Evolutionary conservation across 1,140 invertebrate species (phyloP).

Genomic region (Epicauta chinensis): DNA sequence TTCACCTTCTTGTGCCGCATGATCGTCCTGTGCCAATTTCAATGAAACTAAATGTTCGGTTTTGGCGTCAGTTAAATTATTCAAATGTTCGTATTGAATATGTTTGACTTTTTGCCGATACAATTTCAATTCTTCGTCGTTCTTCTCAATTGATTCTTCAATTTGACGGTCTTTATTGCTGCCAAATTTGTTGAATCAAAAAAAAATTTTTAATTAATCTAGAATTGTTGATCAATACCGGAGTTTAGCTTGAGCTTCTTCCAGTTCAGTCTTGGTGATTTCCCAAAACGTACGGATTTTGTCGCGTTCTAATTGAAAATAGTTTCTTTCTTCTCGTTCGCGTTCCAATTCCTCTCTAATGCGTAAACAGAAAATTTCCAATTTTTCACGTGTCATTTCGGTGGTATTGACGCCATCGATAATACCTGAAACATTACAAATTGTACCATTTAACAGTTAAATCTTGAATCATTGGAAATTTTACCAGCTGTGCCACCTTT

Average conservation of each 20-base stretch:
- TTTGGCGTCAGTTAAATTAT: conserved; percentile 69
- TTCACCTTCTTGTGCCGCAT: conserved; percentile 66
- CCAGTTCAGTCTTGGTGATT: conserved; percentile 75
- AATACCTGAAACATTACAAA: conserved; percentile 41
- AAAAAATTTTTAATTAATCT: too few relatives aligned
- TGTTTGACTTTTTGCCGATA: conserved; percentile 92
- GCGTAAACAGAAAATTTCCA: conserved; percentile 79
- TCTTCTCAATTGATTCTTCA: conserved; percentile 78
- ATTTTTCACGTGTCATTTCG: conserved; percentile 88
- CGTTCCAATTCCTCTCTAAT: conserved; percentile 89
- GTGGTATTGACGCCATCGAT: conserved; percentile 88
- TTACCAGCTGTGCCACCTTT: conserved; percentile 22
- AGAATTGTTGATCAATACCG: too few relatives aligned
- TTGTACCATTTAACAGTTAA: too few relatives aligned
- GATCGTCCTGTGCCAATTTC: conserved; percentile 68
- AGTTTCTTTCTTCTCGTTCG: conserved; percentile 91
- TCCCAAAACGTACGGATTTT: conserved; percentile 94
- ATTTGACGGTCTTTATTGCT: conserved; percentile 82
- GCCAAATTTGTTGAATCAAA: background rate
- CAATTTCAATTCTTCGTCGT: conserved; percentile 79
- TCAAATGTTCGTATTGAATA: conserved; percentile 86
- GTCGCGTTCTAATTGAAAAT: conserved; percentile 91
- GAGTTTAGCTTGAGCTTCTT: conserved; percentile 71
- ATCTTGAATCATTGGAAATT: background rate
- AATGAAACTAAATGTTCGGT: conserved; percentile 69